Evolutionary conservation across 2,888 invertebrate genomes (phyloP), one percentile per base, ranked within the genome.

Genomic region (Athripsodes cinereus): DNA sequence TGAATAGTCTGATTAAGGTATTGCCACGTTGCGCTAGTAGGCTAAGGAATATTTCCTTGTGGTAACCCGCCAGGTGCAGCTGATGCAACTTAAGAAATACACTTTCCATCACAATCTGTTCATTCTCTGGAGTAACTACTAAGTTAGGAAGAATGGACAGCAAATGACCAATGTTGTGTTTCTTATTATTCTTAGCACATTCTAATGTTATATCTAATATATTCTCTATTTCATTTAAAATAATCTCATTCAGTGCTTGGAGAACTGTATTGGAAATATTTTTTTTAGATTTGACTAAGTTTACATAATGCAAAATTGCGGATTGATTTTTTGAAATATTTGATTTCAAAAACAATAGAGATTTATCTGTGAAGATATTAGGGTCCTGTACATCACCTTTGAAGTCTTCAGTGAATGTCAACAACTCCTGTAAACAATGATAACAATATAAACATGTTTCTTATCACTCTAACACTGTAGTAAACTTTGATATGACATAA

Each of bases 311-410:
- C 40, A 72, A 67, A 54, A 75, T 71, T 22, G 77, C 76, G 0
- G 78, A 72, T 47, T 81, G 79, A 67, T 77, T 76, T 34, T 64
- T 68, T 64, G 69, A 70, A 57, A 82, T 67, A 69, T 79, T 79
- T 26, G 64, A 62, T 69, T 73, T 74, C 18, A 82, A 68, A 66
- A 79, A 79, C 35, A 71, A 66, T 19, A 74, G 62, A 57, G 71
- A 67, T 55, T 72, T 67, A 53, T 69, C 66, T 11, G 73, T 74
- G 72, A 71, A n/a, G 13, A 2, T 8, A 3, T 40, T 16, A 40
- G n/a, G 2, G 5, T 13, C 16, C 13, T 8, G 2, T 8, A n/a
- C 13, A n/a, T 40, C 8, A 40, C 13, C 13, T 5, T 2, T 40
- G 2, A 3, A 13, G 2, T 69, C 67, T 72, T 69, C 62, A 70